Evolutionary conservation across 2,797 vertebrate genomes (phyloP), one percentile per base, ranked within the genome.

Genomic region (Salarias fasciatus): DNA sequence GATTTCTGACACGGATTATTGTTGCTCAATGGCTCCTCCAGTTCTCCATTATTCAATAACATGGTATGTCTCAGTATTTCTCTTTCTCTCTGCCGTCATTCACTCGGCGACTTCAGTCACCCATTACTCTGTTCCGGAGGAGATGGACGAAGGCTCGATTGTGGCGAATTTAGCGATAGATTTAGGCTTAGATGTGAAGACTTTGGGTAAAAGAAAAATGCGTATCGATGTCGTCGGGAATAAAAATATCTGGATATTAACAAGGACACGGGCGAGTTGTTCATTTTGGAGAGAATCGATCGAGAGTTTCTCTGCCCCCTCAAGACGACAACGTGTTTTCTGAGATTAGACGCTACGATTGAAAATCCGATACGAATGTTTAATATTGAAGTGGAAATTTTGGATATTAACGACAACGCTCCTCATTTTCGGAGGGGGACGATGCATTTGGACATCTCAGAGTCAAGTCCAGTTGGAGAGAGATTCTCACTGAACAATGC

Each of bases 91-190:
- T 9, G 12, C 40, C 33, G 3, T 54, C 48, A 24, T 24, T 24
- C 18, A 24, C 18, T 24, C 18, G 18, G 18, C 29, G 1, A 53
- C 40, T 0, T 55, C 54, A 77, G 87, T 55, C 64, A 79, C 47
- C 69, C 85, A 89, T 44, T 88, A 90, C 48, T 86, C 83, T 0
- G 83, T 90, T 36, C 81, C 85, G 0, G 88, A 91, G 28, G 90
- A 91, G 45, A n/a, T n/a, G n/a, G n/a, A n/a, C n/a, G n/a, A n/a
- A n/a, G n/a, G n/a, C n/a, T n/a, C n/a, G n/a, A n/a, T n/a, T n/a
- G n/a, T n/a, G n/a, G n/a, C n/a, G n/a, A n/a, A n/a, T n/a, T n/a
- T n/a, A n/a, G n/a, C n/a, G n/a, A n/a, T n/a, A n/a, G n/a, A n/a
- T n/a, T n/a, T n/a, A n/a, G n/a, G n/a, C n/a, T n/a, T n/a, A n/a